Evolutionary conservation across 2,113 vertebrate species (phyloP).

Genomic region (Antechinus flavipes): DNA sequence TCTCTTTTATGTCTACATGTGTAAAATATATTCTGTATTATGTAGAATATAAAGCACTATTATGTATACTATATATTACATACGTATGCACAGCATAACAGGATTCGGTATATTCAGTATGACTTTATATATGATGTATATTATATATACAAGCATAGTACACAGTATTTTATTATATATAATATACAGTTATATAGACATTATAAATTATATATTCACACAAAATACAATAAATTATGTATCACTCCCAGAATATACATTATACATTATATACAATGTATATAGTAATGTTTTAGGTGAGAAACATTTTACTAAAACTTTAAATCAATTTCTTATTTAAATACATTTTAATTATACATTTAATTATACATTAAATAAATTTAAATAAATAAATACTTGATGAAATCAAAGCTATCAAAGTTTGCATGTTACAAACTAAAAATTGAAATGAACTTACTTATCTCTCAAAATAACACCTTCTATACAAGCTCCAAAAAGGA

Average conservation of each 20-base stretch:
- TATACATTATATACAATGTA: not conserved
- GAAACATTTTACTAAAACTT: not conserved
- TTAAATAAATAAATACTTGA: not conserved
- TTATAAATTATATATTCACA: no score
- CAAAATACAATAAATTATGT: no score
- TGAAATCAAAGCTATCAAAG: not conserved
- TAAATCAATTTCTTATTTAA: not conserved
- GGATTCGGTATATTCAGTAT: no score
- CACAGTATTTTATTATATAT: no score
- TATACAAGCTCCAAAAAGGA: constrained; percentile 96
- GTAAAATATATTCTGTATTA: not conserved
- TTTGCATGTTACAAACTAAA: not conserved
- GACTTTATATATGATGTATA: not conserved
- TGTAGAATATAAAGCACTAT: no score
- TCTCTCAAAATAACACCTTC: constrained; percentile 96
- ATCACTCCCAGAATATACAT: not conserved
- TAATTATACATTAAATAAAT: no score
- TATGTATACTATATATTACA: no score
- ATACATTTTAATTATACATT: no score
- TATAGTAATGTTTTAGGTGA: not conserved
- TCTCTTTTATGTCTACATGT: not conserved
- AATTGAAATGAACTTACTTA: constrained; percentile 87
- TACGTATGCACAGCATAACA: no score
- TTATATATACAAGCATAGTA: not conserved
- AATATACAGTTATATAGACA: no score